phyloP scores from a whole-genome alignment of 2,888 invertebrate genomes.

The Ormyrus rosae region DNA sequence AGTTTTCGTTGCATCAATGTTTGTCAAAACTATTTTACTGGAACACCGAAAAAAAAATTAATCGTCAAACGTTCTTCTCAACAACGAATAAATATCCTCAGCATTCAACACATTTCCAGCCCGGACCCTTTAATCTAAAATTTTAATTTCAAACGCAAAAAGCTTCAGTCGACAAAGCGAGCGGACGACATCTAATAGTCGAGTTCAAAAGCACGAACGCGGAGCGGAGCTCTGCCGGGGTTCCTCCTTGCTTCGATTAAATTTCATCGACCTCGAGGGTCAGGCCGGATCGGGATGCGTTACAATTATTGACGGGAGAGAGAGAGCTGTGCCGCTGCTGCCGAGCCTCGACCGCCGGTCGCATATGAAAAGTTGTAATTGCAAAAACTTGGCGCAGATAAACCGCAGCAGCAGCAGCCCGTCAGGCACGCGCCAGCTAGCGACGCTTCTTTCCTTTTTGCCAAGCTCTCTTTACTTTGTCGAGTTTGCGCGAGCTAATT shows the following conservation, averaged over 20 bases:
- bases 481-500: neutral
- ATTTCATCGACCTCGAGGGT: conserved; percentile 39
- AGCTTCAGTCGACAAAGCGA: no score
- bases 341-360: neutral
- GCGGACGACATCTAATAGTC: no score
- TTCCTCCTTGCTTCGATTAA: conserved; percentile 37
- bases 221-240: conserved; percentile 12
- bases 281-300: conserved; percentile 11
- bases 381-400: conserved; percentile 14
- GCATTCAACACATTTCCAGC: no score
- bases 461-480: neutral
- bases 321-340: neutral
- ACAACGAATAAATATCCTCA: no score
- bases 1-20: no score
- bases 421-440: neutral
- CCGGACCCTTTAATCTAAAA: no score
- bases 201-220: no score
- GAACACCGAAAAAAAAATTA: no score
- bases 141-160: no score
- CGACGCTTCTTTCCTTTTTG: no score
- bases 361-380: conserved; percentile 39
- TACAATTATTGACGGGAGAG: conserved; percentile 23
- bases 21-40: no score
- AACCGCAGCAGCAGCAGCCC: neutral
- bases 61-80: no score